Conservation (phyloP, 2,888 invertebrate species). For the Lithophane semibrunnea region DNA sequence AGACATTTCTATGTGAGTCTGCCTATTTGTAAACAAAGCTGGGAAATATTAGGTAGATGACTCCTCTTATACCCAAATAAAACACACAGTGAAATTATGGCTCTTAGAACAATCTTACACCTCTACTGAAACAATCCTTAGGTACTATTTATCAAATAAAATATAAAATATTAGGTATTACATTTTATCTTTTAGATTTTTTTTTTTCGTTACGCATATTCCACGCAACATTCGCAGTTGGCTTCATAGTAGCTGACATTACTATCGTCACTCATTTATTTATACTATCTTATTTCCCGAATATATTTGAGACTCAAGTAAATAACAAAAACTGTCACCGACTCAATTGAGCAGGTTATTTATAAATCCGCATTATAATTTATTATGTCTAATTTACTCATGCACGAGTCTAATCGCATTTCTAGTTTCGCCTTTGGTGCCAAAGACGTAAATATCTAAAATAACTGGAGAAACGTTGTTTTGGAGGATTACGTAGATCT, state of each 20-base stretch:
- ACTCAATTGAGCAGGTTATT: slow-evolving; percentile 36
- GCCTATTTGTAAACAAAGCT: background rate
- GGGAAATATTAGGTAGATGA: background rate
- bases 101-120: too few relatives aligned
- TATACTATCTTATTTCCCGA: slow-evolving; percentile 3
- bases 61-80: too few relatives aligned
- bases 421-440: slow-evolving; percentile 74
- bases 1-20: background rate
- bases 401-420: slow-evolving; percentile 70
- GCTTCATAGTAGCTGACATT: slow-evolving; percentile 4
- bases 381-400: slow-evolving; percentile 70
- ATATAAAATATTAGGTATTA: too few relatives aligned
- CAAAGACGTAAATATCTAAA: slow-evolving; percentile 86
- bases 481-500: slow-evolving; percentile 78
- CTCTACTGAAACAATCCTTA: too few relatives aligned
- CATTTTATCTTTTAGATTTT: too few relatives aligned
- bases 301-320: slow-evolving; percentile 15
- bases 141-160: too few relatives aligned
- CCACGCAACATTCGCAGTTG: slow-evolving; percentile 26
- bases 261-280: background rate
- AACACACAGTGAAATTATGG: too few relatives aligned
- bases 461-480: slow-evolving; percentile 80
- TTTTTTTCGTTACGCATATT: background rate
- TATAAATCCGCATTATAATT: slow-evolving; percentile 57
- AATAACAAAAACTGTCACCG: slow-evolving; percentile 24